These are phyloP conservation scores for Phrynosoma blainvillii DNA, from an alignment of 2,113 vertebrate species.

Conservation along the genomic window DNA sequence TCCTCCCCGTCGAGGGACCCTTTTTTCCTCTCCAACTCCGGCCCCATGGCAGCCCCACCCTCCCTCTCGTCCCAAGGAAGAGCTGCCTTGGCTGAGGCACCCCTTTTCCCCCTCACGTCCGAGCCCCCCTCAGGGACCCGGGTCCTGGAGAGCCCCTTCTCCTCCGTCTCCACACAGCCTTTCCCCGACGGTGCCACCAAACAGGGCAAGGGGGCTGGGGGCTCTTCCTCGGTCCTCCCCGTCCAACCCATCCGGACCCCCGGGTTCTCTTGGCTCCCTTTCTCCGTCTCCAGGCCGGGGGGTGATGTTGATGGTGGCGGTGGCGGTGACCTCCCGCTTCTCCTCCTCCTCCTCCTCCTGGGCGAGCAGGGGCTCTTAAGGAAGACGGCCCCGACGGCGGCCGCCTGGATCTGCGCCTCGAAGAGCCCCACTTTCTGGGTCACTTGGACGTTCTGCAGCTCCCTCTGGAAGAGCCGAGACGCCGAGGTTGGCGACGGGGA, in stretches of 20 bases:
- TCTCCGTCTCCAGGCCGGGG: too few relatives aligned
- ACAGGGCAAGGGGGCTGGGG: too few relatives aligned
- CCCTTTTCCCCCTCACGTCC: constrained; percentile 19
- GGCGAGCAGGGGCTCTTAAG: constrained; percentile 83
- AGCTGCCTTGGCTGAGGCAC: fast-evolving
- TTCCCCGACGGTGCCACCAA: too few relatives aligned
- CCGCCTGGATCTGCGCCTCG: constrained; percentile 92
- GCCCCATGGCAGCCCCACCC: background rate
- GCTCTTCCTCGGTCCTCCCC: too few relatives aligned
- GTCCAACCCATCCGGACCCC: too few relatives aligned
- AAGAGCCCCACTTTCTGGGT: constrained; percentile 92
- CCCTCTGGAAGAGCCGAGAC: constrained; percentile 80
- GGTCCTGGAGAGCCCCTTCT: background rate
- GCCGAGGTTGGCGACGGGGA: constrained; percentile 59
- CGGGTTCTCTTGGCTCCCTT: too few relatives aligned
- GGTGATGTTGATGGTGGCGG: too few relatives aligned
- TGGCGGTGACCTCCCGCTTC: too few relatives aligned
- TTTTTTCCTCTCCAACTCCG: background rate
- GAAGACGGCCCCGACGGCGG: constrained; percentile 49
- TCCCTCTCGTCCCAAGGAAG: background rate
- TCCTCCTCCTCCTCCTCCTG: background rate
- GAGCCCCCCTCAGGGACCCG: background rate
- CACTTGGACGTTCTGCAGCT: constrained; percentile 94
- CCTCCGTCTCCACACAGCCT: background rate
- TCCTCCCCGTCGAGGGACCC: background rate